phyloP scores from a whole-genome alignment of 1,140 invertebrate genomes.

The Batillaria attramentaria region DNA sequence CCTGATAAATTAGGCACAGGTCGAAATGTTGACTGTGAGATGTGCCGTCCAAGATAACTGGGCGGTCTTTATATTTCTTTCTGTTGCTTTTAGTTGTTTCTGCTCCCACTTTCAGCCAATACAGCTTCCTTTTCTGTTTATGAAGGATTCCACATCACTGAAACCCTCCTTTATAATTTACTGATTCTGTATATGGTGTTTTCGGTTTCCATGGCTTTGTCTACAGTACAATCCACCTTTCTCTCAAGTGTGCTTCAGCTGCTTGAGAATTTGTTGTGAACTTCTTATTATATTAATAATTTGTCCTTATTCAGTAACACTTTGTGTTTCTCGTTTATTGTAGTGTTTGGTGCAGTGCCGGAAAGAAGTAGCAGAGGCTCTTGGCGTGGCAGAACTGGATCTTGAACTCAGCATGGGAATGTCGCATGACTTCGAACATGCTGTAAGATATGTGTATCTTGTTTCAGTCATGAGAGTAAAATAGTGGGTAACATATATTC shows the following conservation, averaged over 20 bases:
- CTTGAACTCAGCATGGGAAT: conserved; percentile 98
- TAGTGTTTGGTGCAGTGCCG: conserved; percentile 81
- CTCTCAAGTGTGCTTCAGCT: background rate
- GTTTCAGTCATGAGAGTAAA: too few species aligned
- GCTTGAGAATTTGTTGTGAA: background rate
- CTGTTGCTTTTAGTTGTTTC: too few species aligned
- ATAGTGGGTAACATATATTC: background rate
- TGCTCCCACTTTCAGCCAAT: too few species aligned
- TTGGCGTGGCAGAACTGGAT: conserved; percentile 78
- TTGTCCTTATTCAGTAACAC: background rate
- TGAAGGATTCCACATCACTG: too few species aligned
- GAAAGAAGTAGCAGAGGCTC: conserved; percentile 79
- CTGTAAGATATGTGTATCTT: conserved; percentile 89
- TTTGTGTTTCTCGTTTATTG: conserved; percentile 43
- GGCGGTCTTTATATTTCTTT: too few species aligned
- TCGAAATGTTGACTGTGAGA: too few species aligned
- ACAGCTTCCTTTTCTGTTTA: too few species aligned
- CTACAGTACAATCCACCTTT: too few species aligned
- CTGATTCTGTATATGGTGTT: background rate
- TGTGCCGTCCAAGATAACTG: too few species aligned
- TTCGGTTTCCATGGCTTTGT: too few species aligned
- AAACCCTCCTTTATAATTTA: background rate
- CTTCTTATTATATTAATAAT: background rate
- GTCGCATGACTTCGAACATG: conserved; percentile 96
- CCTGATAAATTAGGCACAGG: too few species aligned